Evolutionary conservation across 37 sponge, comb jelly and placozoan genomes (phyloP).

Genomic region (Bolinopsis microptera): DNA sequence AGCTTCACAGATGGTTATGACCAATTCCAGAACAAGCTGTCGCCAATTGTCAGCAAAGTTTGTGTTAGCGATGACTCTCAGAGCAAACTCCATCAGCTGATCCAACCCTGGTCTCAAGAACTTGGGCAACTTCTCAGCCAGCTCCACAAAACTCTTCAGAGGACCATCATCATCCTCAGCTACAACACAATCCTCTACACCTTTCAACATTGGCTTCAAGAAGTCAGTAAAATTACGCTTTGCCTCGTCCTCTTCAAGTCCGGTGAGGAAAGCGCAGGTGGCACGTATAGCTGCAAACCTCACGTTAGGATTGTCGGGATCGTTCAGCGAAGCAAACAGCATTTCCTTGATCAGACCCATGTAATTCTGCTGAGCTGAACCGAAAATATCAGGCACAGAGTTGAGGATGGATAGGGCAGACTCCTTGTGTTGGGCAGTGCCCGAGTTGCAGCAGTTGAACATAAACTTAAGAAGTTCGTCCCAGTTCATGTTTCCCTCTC

Average conservation of each 20-base stretch:
- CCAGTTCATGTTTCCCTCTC: slow-evolving; percentile 83
- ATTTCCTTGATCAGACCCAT: slow-evolving; percentile 78
- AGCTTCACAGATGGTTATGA: slow-evolving; percentile 88
- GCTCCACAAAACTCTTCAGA: slow-evolving; percentile 88
- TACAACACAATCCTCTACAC: slow-evolving; percentile 73
- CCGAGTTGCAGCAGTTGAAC: slow-evolving; percentile 79
- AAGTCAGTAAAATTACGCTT: slow-evolving; percentile 63
- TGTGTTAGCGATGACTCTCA: slow-evolving; percentile 73
- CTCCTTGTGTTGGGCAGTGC: slow-evolving; percentile 73
- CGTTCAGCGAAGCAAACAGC: slow-evolving; percentile 76
- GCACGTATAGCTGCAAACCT: slow-evolving; percentile 79
- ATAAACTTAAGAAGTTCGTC: slow-evolving; percentile 88
- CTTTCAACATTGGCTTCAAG: slow-evolving; percentile 67
- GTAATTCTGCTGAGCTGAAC: slow-evolving; percentile 76
- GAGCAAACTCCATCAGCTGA: slow-evolving; percentile 73
- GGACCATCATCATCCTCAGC: slow-evolving; percentile 75
- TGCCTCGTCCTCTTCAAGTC: slow-evolving; percentile 68
- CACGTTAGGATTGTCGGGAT: slow-evolving; percentile 68
- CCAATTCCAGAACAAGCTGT: slow-evolving; percentile 87
- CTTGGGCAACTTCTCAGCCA: slow-evolving; percentile 86
- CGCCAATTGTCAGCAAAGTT: slow-evolving; percentile 78
- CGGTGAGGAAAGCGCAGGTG: slow-evolving; percentile 73
- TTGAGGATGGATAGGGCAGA: slow-evolving; percentile 88
- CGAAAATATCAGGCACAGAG: slow-evolving; percentile 91
- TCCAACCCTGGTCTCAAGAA: slow-evolving; percentile 80